These are phyloP conservation scores for Euplexia lucipara DNA, from an alignment of 2,888 invertebrate species.

Conservation along the genomic window DNA sequence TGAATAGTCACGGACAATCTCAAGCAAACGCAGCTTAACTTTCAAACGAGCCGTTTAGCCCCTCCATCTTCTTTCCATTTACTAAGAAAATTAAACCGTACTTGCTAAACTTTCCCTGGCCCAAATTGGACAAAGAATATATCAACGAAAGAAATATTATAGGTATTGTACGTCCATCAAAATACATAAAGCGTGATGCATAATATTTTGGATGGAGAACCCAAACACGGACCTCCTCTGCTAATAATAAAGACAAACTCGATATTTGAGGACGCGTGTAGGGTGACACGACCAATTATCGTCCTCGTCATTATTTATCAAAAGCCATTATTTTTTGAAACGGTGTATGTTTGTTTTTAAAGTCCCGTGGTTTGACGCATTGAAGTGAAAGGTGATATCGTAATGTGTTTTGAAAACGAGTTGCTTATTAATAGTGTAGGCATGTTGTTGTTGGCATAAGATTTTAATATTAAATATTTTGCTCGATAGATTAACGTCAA, in stretches of 20 bases:
- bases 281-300: constrained; percentile 55
- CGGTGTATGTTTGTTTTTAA: constrained; percentile 13
- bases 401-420: constrained; percentile 26
- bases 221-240: constrained; percentile 55
- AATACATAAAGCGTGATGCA: constrained; percentile 43
- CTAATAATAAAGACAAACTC: constrained; percentile 63
- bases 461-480: too few relatives aligned
- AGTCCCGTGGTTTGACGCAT: constrained; percentile 43
- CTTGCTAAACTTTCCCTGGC: constrained; percentile 13
- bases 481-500: too few relatives aligned
- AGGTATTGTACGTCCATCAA: background rate
- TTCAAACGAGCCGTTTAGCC: too few relatives aligned
- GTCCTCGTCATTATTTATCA: constrained; percentile 42
- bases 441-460: background rate
- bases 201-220: constrained; percentile 43
- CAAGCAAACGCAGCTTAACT: too few relatives aligned
- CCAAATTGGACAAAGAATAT: constrained; percentile 20
- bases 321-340: constrained; percentile 41
- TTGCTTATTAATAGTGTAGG: background rate
- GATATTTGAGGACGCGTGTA: constrained; percentile 52
- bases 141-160: constrained; percentile 5
- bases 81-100: background rate
- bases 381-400: constrained; percentile 40
- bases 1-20: too few relatives aligned
- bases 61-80: constrained; percentile 8